Percentiles rank a stretch among this genome's conserved stretches.
Conservation (phyloP, 2,797 vertebrate species). For the Hephaestus fuliginosus region DNA sequence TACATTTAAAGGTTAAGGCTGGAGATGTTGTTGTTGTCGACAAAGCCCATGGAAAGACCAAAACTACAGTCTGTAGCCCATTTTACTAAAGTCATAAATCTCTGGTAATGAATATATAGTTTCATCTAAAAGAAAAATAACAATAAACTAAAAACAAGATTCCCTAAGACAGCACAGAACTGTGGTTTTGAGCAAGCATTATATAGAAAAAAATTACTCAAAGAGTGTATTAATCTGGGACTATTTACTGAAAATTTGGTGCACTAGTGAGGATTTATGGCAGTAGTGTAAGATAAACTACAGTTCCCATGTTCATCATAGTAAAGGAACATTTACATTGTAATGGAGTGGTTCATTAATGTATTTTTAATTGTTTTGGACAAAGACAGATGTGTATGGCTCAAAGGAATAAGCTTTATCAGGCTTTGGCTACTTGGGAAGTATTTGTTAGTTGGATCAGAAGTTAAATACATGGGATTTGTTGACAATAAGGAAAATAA, state of each 20-base stretch:
- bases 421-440: neutral
- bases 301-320: neutral
- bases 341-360: neutral
- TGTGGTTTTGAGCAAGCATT: no score
- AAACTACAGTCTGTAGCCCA: neutral
- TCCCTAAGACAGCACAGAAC: neutral
- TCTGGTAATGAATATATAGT: neutral
- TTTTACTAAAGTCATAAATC: neutral
- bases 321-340: neutral
- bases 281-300: neutral
- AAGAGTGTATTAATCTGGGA: neutral
- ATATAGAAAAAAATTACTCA: neutral
- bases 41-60: neutral
- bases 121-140: neutral
- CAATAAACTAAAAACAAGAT: no score
- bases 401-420: neutral
- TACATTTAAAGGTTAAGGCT: constrained; percentile 19
- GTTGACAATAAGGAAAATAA: neutral
- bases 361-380: constrained; percentile 1
- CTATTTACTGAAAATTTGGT: neutral
- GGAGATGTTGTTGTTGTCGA: neutral
- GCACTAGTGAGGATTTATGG: neutral
- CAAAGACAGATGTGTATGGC: no score
- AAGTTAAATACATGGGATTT: neutral
- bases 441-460: neutral